Conservation (phyloP, 2,888 invertebrate genomes). For the Tachystola acroxantha region DNA sequence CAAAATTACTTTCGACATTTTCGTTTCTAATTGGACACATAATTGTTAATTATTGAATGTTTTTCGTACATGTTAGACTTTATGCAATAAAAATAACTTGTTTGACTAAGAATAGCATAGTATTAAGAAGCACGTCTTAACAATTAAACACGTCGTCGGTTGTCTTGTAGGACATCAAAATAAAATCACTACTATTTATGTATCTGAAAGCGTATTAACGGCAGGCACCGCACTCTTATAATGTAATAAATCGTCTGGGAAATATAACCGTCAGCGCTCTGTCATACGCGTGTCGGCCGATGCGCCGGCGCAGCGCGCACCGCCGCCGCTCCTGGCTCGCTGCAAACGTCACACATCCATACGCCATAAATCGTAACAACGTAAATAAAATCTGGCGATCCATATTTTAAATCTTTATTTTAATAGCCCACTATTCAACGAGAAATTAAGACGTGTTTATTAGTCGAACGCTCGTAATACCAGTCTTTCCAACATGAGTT, state of each 20-base stretch:
- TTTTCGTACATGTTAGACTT: conserved; percentile 8
- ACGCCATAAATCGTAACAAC: conserved; percentile 63
- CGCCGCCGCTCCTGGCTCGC: conserved; percentile 22
- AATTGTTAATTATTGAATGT: conserved; percentile 1
- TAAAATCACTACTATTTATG: conserved; percentile 76
- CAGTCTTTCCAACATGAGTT: conserved; percentile 63
- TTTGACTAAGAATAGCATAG: conserved; percentile 58
- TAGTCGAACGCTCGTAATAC: conserved; percentile 63
- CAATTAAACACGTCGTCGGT: conserved; percentile 72
- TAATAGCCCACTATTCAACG: conserved; percentile 73
- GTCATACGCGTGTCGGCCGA: conserved; percentile 61
- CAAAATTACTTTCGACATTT: conserved; percentile 18
- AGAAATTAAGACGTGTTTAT: conserved; percentile 76
- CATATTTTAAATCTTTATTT: conserved; percentile 75
- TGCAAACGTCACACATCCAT: conserved; percentile 44
- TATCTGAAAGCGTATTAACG: conserved; percentile 68
- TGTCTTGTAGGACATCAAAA: conserved; percentile 75
- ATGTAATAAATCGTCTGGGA: conserved; percentile 76
- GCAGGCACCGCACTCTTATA: conserved; percentile 68
- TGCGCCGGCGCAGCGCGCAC: conserved; percentile 32
- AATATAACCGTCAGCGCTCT: conserved; percentile 73
- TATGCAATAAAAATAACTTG: conserved; percentile 38
- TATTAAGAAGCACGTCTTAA: conserved; percentile 58
- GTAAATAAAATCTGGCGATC: conserved; percentile 72
- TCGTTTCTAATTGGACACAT: conserved; percentile 15